Base-by-base conservation (phyloP, 1,140 invertebrate species). In the Megalonaias nervosa region DNA sequence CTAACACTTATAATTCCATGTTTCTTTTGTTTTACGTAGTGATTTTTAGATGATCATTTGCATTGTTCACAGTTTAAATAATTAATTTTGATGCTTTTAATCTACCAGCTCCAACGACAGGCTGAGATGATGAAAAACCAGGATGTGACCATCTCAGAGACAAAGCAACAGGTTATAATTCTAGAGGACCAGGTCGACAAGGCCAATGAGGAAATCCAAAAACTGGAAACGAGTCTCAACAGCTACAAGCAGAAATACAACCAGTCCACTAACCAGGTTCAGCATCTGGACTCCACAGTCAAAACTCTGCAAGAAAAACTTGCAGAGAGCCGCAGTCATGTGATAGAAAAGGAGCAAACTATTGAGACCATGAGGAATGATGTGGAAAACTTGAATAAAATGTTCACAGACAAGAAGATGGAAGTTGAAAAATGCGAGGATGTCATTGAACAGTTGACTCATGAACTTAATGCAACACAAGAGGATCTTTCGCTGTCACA, bases 401-500 rank as follows among this genome's bases (percentile, higher is more conserved):
- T 85, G 72, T 84, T 86, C 68, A 79, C 76, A 14, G 89, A 89
- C 48, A 84, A 79, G 1, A 85, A 86, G 77, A 82, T 82, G 17
- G 85, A 90, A 77, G 80, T 90, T 21, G 71, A 72, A 55, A 86
- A 88, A 48, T 88, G 88, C 75, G 89, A 91, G 68, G 86, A 88
- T 56, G 83, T 90, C 21, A 88, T 91, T 21, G 85, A 89, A 48
- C 87, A 90, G 79, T 79, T 91, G n/a, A 89, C 88, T 15, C 81
- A 85, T 61, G 90, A 91, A 73, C 77, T 90, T 57, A 86, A 83
- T 60, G 74, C 77, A 2, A 83, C 83, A 5, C 89, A 91, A 71
- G 84, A 87, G 61, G 89, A 90, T 19, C 81, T 91, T 56, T 82
- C 84, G 19, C 71, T 85, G 38, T 78, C 87, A 14, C 80, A 86